A percentile compares a stretch with the other conserved stretches of the same genome.
These are phyloP conservation scores for Hypocryptadius cinnamomeus DNA, from an alignment of 2,113 vertebrate species.

Conservation along the genomic window DNA sequence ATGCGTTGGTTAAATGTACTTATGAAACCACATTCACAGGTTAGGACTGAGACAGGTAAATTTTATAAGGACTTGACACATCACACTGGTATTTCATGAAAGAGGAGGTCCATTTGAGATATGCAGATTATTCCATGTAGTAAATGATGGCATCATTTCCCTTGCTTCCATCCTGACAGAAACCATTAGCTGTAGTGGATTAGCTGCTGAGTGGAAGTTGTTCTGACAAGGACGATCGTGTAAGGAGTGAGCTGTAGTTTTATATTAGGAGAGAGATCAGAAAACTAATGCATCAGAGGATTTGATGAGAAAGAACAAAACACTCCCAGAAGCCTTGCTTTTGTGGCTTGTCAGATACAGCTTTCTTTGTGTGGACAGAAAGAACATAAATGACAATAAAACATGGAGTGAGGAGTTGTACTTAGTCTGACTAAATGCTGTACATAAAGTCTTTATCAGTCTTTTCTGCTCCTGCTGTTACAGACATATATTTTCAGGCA, in stretches of 20 bases:
- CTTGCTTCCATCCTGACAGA: conserved; percentile 2
- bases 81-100: background rate
- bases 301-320: background rate
- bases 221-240: background rate
- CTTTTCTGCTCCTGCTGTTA: background rate
- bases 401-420: background rate
- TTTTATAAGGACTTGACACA: background rate
- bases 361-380: background rate
- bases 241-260: background rate
- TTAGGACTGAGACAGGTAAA: background rate
- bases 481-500: background rate
- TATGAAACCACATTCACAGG: fast-evolving
- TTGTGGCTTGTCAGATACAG: background rate
- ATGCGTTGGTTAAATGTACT: background rate
- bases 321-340: background rate
- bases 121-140: background rate
- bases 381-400: background rate
- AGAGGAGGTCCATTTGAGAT: background rate
- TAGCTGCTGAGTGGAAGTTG: background rate
- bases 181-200: background rate
- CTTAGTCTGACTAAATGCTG: background rate
- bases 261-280: background rate
- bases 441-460: background rate
- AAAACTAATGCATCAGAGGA: background rate
- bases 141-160: background rate